Conservation (phyloP, 2,888 invertebrate genomes). For the Melanophora roralis region DNA sequence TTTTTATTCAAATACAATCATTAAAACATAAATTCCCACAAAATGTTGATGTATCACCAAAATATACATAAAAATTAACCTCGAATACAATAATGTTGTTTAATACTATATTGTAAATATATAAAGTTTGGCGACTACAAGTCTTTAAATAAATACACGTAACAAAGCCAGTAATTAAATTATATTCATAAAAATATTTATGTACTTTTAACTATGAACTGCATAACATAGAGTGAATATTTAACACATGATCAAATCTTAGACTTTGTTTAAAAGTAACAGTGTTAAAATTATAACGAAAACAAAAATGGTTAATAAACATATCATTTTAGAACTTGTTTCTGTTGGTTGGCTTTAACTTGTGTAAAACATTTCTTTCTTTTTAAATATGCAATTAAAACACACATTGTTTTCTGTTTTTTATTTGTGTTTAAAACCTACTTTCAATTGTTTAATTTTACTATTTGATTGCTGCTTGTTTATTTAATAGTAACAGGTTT, state of each 20-base stretch:
- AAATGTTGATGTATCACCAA: background rate
- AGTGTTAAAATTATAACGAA: background rate
- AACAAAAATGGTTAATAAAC: background rate
- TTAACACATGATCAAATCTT: background rate
- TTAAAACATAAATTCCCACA: slow-evolving; percentile 11
- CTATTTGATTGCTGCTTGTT: background rate
- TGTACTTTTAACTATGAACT: background rate
- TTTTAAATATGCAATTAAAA: slow-evolving; percentile 29
- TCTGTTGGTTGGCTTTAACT: background rate
- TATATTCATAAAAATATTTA: background rate
- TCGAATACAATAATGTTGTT: background rate
- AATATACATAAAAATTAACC: background rate
- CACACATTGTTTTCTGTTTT: slow-evolving; percentile 9
- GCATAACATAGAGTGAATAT: background rate
- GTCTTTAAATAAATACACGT: background rate
- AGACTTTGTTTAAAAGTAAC: background rate
- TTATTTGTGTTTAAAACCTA: slow-evolving; percentile 33
- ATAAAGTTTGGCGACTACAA: background rate
- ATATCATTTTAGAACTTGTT: slow-evolving; percentile 49
- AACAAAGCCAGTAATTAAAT: slow-evolving; percentile 1
- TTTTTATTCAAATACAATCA: background rate
- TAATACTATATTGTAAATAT: background rate
- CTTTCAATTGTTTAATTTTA: slow-evolving; percentile 55
- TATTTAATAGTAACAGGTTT: slow-evolving; percentile 58
- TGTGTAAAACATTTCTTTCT: slow-evolving; percentile 3